These are phyloP conservation scores for Gila robusta DNA, from an alignment of 2,797 vertebrate species.

Conservation along the genomic window DNA sequence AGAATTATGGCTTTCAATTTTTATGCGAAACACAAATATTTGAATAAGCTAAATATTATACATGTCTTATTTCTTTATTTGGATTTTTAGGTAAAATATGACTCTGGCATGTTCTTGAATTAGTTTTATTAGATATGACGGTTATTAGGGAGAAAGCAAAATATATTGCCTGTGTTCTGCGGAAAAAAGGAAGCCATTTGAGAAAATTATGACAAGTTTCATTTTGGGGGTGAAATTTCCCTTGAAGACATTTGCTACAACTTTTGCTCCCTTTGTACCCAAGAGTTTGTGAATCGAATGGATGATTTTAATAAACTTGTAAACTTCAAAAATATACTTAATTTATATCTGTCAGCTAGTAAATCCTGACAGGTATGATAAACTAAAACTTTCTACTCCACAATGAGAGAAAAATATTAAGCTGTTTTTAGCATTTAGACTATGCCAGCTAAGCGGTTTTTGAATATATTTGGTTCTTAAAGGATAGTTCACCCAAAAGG, in stretches of 20 bases:
- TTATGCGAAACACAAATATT: background rate
- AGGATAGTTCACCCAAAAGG: background rate
- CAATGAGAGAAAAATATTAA: background rate
- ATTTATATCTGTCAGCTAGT: background rate
- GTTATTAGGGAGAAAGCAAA: background rate
- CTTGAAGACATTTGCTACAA: conserved; percentile 18
- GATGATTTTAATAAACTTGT: background rate
- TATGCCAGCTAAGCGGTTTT: background rate
- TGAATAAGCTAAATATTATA: background rate
- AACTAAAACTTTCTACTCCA: background rate
- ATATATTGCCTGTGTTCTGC: background rate
- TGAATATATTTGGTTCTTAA: conserved; percentile 1
- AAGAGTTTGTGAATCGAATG: background rate
- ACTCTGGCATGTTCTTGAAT: background rate
- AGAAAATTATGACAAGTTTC: background rate
- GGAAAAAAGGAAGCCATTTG: background rate
- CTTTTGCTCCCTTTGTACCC: background rate
- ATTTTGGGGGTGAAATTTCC: background rate
- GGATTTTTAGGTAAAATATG: background rate
- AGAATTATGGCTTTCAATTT: background rate
- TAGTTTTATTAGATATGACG: background rate
- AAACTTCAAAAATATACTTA: conserved; percentile 3
- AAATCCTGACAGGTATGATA: background rate
- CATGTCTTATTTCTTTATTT: background rate
- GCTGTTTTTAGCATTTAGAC: background rate